Evolutionary conservation across 2,797 vertebrate species (phyloP).

Genomic region (Notolepis coatsorum): DNA sequence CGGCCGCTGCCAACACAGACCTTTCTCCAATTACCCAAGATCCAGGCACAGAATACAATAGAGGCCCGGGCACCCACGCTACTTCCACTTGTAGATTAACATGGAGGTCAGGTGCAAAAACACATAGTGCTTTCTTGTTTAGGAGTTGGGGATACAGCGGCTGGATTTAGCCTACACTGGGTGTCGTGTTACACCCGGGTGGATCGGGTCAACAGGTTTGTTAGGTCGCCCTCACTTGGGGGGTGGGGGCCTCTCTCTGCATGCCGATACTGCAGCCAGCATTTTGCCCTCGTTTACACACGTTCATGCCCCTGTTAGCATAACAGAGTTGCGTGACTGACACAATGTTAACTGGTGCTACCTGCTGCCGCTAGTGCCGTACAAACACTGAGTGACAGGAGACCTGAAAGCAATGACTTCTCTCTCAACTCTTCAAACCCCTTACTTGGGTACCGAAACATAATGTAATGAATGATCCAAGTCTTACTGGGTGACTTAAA

Average conservation of each 20-base stretch:
- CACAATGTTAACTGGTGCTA: conserved; percentile 26
- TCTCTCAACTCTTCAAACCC: too few species aligned
- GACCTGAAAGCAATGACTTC: neutral
- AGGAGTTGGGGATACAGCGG: conserved; percentile 51
- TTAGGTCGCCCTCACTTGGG: conserved; percentile 35
- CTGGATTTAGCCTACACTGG: conserved; percentile 56
- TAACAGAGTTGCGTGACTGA: conserved; percentile 35
- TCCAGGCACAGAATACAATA: conserved; percentile 14
- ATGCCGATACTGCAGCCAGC: conserved; percentile 54
- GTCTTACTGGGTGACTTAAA: too few species aligned
- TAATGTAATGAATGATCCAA: too few species aligned
- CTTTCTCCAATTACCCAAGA: conserved; percentile 54
- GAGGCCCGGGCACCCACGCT: conserved; percentile 25
- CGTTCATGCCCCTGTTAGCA: conserved; percentile 49
- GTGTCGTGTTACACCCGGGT: conserved; percentile 59
- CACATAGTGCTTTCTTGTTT: conserved; percentile 57
- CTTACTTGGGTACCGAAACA: too few species aligned
- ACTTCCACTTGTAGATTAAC: conserved; percentile 66
- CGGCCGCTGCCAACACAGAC: conserved; percentile 37
- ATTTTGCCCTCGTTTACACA: conserved; percentile 51
- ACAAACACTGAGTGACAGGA: conserved; percentile 20
- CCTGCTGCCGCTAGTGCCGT: conserved; percentile 6
- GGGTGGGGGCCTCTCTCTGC: conserved; percentile 53
- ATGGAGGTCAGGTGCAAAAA: conserved; percentile 62
- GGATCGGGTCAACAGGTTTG: conserved; percentile 69